These are phyloP conservation scores for Pachyuromys duprasi DNA, from an alignment of 2,797 vertebrate genomes.

Conservation along the genomic window DNA sequence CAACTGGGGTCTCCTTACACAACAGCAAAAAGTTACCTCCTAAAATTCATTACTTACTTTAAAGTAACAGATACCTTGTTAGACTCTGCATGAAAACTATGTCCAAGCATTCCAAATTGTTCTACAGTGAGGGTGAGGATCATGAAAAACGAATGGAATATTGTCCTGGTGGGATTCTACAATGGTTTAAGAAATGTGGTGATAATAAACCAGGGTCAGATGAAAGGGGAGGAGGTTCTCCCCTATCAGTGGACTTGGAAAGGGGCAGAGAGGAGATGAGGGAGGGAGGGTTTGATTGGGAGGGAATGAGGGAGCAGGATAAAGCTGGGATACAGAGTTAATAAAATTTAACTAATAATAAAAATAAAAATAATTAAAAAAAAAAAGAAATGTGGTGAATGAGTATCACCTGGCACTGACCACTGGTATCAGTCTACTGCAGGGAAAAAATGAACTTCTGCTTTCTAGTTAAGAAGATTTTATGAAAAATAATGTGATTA, in stretches of 20 bases:
- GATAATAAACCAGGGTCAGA: no score
- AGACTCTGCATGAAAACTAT: neutral
- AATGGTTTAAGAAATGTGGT: neutral
- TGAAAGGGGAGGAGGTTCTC: no score
- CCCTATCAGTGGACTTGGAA: no score
- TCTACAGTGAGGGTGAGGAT: neutral
- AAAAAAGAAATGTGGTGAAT: neutral
- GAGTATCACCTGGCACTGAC: neutral
- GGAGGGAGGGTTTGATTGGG: no score
- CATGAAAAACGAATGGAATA: neutral
- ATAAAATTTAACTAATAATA: no score
- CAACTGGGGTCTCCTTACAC: neutral
- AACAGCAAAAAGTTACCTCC: neutral
- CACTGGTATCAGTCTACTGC: neutral
- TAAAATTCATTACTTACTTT: neutral
- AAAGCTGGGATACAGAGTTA: no score
- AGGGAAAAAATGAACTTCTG: neutral
- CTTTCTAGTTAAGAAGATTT: conserved; percentile 19
- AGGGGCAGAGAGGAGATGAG: no score
- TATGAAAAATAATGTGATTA: neutral
- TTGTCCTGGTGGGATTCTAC: neutral
- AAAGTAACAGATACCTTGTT: neutral
- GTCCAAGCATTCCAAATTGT: neutral
- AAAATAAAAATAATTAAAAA: no score
- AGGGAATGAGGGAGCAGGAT: no score